A percentile compares a stretch with the other conserved stretches of the same genome.
Conservation (phyloP, 2,797 vertebrate species). For the Delichon dasypus region DNA sequence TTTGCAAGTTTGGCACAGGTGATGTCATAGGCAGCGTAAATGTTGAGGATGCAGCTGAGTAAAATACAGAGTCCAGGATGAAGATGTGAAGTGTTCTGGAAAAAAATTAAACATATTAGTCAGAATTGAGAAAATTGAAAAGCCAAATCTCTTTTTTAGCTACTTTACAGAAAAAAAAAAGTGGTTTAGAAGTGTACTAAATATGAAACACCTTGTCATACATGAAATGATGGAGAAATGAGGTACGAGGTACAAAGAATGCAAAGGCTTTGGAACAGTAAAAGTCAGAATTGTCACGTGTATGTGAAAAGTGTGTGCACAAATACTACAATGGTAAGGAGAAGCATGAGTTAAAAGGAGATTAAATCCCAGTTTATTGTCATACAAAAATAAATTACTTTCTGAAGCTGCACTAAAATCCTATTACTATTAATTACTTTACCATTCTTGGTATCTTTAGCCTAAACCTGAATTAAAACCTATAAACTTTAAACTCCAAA, state of each 20-base stretch:
- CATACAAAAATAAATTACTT: not conserved
- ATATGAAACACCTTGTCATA: not conserved
- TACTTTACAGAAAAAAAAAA: not conserved
- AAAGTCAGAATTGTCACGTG: not conserved
- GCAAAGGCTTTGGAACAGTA: conserved; percentile 6
- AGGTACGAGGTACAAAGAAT: not conserved
- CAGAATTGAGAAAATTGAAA: not conserved
- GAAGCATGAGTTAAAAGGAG: not conserved
- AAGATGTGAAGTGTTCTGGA: not conserved
- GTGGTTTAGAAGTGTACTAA: not conserved
- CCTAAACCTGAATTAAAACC: conserved; percentile 3
- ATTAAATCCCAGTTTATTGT: conserved; percentile 22
- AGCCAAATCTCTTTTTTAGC: not conserved
- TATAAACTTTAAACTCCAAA: not conserved
- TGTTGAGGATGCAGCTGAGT: not conserved
- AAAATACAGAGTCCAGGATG: not conserved
- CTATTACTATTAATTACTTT: not conserved
- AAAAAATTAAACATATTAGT: not conserved
- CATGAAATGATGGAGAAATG: not conserved
- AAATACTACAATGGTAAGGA: not conserved
- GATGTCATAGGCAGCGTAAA: not conserved
- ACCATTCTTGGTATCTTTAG: not conserved
- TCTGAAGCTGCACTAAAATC: not conserved
- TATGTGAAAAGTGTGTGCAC: not conserved
- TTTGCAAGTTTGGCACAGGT: not conserved